Percentiles rank a stretch among this genome's conserved stretches.
Evolutionary conservation across 2,888 invertebrate genomes (phyloP).

Genomic region (Agonopterix arenella): DNA sequence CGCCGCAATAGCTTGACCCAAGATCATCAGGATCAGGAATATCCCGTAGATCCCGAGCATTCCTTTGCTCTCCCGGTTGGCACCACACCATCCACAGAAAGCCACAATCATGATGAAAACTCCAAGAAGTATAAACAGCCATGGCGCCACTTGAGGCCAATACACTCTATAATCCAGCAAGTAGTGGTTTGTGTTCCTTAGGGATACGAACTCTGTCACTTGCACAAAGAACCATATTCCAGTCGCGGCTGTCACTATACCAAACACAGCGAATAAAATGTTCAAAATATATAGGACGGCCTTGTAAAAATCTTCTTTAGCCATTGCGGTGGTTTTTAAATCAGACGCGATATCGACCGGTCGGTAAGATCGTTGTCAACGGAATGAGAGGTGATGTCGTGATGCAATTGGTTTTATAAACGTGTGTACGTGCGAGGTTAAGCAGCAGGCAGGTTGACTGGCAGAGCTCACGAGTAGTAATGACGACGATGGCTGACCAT

Average conservation of each 20-base stretch:
- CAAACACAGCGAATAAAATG: slow-evolving; percentile 62
- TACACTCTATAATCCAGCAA: slow-evolving; percentile 64
- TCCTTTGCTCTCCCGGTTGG: slow-evolving; percentile 57
- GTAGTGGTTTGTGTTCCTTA: slow-evolving; percentile 67
- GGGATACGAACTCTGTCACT: slow-evolving; percentile 54
- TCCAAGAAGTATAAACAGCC: slow-evolving; percentile 64
- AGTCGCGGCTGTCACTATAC: slow-evolving; percentile 57
- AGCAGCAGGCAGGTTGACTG: too few relatives aligned
- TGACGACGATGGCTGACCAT: too few relatives aligned
- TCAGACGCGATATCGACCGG: slow-evolving; percentile 32
- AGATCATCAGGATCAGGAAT: slow-evolving; percentile 52
- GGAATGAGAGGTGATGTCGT: slow-evolving; percentile 53
- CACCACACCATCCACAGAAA: slow-evolving; percentile 65
- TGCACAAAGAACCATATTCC: slow-evolving; percentile 73
- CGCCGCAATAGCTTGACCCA: slow-evolving; percentile 56
- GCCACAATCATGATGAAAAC: slow-evolving; percentile 58
- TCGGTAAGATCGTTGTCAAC: slow-evolving; percentile 41
- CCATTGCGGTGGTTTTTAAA: slow-evolving; percentile 30
- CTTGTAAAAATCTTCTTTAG: slow-evolving; percentile 61
- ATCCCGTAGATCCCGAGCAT: slow-evolving; percentile 56
- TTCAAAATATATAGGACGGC: slow-evolving; percentile 60
- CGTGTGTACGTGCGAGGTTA: slow-evolving; percentile 29
- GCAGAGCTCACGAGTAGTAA: too few relatives aligned
- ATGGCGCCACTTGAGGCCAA: slow-evolving; percentile 71
- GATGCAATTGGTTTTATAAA: slow-evolving; percentile 60